Base-by-base conservation (phyloP, 2,888 invertebrate species). In the Morinoia aosen region DNA sequence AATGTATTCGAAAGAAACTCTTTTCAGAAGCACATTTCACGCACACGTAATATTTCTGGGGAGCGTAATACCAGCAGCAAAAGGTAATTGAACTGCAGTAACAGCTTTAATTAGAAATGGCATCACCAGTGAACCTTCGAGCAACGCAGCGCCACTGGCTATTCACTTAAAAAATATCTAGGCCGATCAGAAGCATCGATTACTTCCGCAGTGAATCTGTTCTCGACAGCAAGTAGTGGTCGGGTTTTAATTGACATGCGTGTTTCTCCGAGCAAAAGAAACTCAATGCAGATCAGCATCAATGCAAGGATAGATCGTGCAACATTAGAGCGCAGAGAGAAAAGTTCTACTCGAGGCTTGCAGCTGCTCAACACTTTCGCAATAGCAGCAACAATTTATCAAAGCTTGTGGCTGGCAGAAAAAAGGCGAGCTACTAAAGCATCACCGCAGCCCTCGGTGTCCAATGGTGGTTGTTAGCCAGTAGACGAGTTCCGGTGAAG, bases 361-460 rank as follows among this genome's bases (percentile, higher is more conserved):
- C 48, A 90, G 90, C 90, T 76, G 90, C 58, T 16, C 33, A 56
- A 48, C 93, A 57, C 93, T 93, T 93, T 93, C 93, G 93, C 93
- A 93, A 93, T 19, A 93, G 56, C 25, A 5, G n/a, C 57, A 39
- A 93, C 57, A 56, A 57, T 57, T 57, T 57, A 56, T 93, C 39
- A n/a, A 57, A 57, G 93, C n/a, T 93, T 25, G 57, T 58, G 93
- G 93, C 93, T 33, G 93, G n/a, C 56, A 56, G 56, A 93, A 57
- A 56, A 93, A 48, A 57, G 48, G 93, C n/a, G 93, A 56, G 57
- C 93, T 57, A 93, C 19, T 57, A 93, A 93, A 57, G 33, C 33
- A 93, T 93, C 57, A 58, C 93, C 25, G 93, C 57, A n/a, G n/a
- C 33, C 12, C 93, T 56, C 56, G 58, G n/a, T 90, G 90, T 90